phyloP scores from a whole-genome alignment of 1,140 invertebrate genomes.

The Sminthurides bifidus region DNA sequence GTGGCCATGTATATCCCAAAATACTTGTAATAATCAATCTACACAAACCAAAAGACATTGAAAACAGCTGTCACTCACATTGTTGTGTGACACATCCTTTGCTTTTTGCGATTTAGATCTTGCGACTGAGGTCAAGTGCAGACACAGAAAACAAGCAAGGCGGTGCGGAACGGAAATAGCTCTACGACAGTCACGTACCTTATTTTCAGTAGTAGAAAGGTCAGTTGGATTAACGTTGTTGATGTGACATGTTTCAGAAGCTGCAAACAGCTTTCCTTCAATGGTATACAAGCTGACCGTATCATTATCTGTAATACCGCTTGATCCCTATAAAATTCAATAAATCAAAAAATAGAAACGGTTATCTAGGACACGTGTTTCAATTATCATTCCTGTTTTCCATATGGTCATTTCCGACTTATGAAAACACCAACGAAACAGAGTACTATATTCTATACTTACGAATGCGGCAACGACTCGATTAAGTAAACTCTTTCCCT shows the following conservation, averaged over 20 bases:
- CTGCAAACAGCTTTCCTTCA: constrained; percentile 35
- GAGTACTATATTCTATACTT: constrained; percentile 12
- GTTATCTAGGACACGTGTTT: background rate
- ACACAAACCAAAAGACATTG: constrained; percentile 3
- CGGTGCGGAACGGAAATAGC: too few species aligned
- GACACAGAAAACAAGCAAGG: too few species aligned
- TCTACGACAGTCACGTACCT: constrained; percentile 37
- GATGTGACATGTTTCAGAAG: constrained; percentile 36
- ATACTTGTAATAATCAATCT: constrained; percentile 35
- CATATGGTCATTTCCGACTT: background rate
- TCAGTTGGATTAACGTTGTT: constrained; percentile 29
- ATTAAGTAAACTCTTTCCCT: constrained; percentile 37
- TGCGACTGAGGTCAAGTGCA: too few species aligned
- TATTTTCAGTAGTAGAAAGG: constrained; percentile 36
- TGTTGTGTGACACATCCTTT: background rate
- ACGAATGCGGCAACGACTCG: constrained; percentile 35
- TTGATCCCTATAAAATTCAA: constrained; percentile 18
- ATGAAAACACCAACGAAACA: background rate
- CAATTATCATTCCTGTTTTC: background rate
- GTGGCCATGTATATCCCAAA: constrained; percentile 37
- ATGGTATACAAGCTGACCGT: constrained; percentile 36
- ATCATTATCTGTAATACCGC: constrained; percentile 37
- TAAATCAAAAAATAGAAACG: background rate
- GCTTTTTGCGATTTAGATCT: too few species aligned
- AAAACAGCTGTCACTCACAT: background rate